Base-by-base conservation (phyloP, 2,797 vertebrate species). In the Sebastes steindachneri region DNA sequence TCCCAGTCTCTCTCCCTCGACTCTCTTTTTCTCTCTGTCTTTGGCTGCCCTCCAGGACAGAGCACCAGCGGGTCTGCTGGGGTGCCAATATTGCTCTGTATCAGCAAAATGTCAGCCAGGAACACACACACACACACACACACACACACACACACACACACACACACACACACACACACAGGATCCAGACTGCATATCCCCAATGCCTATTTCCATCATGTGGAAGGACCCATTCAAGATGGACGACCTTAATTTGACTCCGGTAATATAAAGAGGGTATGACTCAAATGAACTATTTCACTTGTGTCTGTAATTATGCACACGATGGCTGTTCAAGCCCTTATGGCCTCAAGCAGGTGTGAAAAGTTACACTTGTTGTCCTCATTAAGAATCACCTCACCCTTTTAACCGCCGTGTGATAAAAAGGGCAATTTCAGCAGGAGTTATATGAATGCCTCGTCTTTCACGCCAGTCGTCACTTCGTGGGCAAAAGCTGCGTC, bases 21-120 rank as follows among this genome's bases (percentile, higher is more conserved):
- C 48, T 55, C 15, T 72, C 65, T 69, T 64, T 75, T 68, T 75
- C 25, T 68, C 57, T 10, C 77, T 23, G 64, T 82, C 73, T 75
- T 77, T 92, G 92, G 88, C 86, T 83, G 76, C 72, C 82, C 86
- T 93, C 88, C 89, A 92, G 85, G 79, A 87, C 69, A 57, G 54
- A 87, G 70, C 82, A 71, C 68, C 79, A 77, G 79, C 5, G 15
- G 75, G 78, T 84, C 73, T 86, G 55, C 80, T 57, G 68, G 80
- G 80, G 59, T 84, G 87, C 86, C 83, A 89, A 77, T 75, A 81
- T 79, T 73, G 66, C 77, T 83, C 69, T 81, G 79, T 76, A 85
- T 90, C 92, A 91, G 90, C 87, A 89, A 85, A 90, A 86, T 90
- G 83, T 83, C 86, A 83, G 82, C 88, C 85, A 86, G 72, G 62